Conservation (phyloP, 1,140 invertebrate species). For the Caenorhabditis inopinata region DNA sequence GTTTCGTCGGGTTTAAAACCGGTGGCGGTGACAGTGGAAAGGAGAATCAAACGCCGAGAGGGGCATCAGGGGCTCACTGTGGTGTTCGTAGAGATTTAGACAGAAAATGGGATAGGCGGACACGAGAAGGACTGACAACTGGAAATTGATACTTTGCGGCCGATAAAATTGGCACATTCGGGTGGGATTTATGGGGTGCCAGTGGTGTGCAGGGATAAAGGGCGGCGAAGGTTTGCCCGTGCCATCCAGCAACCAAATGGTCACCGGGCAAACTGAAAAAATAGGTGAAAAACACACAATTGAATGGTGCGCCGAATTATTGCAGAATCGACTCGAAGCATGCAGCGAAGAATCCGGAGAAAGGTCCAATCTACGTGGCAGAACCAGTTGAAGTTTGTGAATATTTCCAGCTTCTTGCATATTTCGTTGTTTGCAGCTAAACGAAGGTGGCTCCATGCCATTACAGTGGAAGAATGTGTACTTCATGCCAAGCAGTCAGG, state of each 20-base stretch:
- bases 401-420: too few species aligned
- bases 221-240: too few species aligned
- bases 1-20: not conserved
- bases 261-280: too few species aligned
- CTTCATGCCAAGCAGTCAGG: slow-evolving; percentile 43
- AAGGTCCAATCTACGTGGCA: slow-evolving; percentile 40
- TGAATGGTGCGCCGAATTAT: too few species aligned
- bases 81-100: not conserved
- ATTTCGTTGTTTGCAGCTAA: slow-evolving; percentile 30
- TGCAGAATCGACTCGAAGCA: slow-evolving; percentile 8
- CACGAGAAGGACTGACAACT: not conserved
- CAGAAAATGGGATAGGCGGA: slow-evolving; percentile 8
- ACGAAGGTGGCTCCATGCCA: slow-evolving; percentile 48
- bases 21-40: not conserved
- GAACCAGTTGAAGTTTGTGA: slow-evolving; percentile 39
- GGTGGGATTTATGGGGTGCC: slow-evolving; percentile 10
- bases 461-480: slow-evolving; percentile 52
- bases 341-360: slow-evolving; percentile 8
- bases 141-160: slow-evolving; percentile 29
- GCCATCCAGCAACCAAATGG: too few species aligned
- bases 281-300: too few species aligned
- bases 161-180: slow-evolving; percentile 32
- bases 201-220: not conserved
- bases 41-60: not conserved
- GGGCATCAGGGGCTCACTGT: not conserved